phyloP scores from a whole-genome alignment of 2,113 vertebrate genomes.

The Oreamnos americanus region DNA sequence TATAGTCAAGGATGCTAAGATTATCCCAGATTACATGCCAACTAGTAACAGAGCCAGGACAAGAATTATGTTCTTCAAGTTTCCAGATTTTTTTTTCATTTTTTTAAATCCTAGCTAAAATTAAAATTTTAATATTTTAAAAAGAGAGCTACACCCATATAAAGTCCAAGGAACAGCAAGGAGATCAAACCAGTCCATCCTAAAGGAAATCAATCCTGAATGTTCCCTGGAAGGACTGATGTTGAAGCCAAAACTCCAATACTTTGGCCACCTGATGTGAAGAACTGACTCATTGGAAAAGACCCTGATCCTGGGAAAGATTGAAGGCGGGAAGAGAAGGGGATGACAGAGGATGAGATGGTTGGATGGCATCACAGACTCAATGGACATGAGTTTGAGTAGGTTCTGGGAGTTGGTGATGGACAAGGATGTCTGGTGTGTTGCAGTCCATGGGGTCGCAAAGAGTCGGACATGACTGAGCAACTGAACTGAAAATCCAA shows the following conservation, averaged over 20 bases:
- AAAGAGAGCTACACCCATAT: background rate
- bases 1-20: background rate
- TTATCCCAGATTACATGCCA: background rate
- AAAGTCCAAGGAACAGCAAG: background rate
- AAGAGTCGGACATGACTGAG: background rate
- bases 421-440: background rate
- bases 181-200: background rate
- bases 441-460: background rate
- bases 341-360: background rate
- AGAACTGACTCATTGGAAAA: background rate
- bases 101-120: background rate
- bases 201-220: background rate
- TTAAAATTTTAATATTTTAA: constrained; percentile 15
- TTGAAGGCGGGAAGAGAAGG: background rate
- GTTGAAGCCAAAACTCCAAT: background rate
- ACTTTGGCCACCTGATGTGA: background rate
- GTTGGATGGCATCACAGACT: background rate
- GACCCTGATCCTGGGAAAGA: background rate
- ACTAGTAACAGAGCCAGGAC: background rate
- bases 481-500: background rate
- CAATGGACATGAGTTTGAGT: background rate
- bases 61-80: background rate
- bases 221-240: background rate
- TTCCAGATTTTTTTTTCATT: background rate
- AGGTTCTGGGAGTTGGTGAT: background rate